These are phyloP conservation scores for Pachyrhynchus sulphureomaculatus DNA, from an alignment of 1,140 invertebrate species.

Conservation along the genomic window DNA sequence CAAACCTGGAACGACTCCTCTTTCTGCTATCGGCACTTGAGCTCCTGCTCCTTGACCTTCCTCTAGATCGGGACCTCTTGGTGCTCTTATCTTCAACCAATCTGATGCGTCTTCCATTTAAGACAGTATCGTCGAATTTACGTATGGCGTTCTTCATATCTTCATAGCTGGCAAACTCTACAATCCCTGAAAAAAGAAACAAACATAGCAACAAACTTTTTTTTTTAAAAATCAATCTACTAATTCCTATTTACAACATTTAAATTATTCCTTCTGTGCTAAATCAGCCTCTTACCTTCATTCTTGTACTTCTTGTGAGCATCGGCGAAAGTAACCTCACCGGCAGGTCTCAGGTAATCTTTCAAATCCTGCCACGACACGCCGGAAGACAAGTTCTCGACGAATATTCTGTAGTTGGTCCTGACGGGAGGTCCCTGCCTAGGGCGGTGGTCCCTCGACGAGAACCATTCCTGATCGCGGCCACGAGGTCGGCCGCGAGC, in stretches of 20 bases:
- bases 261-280: background rate
- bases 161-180: constrained; percentile 84
- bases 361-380: constrained; percentile 99
- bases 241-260: background rate
- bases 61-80: constrained; percentile 1
- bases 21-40: constrained; percentile 25
- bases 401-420: constrained; percentile 91
- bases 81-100: constrained; percentile 25
- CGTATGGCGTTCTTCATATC: constrained; percentile 94
- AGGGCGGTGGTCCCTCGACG: constrained; percentile 16
- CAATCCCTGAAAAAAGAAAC: constrained; percentile 56
- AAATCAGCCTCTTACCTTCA: constrained; percentile 62
- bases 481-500: constrained; percentile 72
- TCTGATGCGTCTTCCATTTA: constrained; percentile 23
- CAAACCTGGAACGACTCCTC: constrained; percentile 14
- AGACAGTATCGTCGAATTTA: constrained; percentile 72
- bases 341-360: constrained; percentile 96
- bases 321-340: constrained; percentile 96
- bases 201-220: background rate
- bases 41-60: constrained; percentile 13
- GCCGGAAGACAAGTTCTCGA: constrained; percentile 94
- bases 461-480: constrained; percentile 37
- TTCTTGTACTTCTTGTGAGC: constrained; percentile 78
- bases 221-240: background rate
- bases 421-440: constrained; percentile 74